Base-by-base conservation (phyloP, 2,888 invertebrate genomes). In the Seira ritae region DNA sequence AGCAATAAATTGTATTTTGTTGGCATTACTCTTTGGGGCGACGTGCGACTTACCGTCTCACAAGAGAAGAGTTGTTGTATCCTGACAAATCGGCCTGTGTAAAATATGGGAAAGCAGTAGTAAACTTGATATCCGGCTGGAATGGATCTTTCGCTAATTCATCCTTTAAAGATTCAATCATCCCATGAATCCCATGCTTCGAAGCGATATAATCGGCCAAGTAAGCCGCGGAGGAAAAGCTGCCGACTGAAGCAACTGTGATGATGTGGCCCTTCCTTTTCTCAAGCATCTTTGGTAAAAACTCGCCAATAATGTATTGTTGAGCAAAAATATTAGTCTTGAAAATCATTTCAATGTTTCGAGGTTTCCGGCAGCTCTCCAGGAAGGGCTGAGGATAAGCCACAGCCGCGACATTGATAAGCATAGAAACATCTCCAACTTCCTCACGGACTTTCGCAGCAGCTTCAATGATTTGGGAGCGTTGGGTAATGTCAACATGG, bases 401-500 rank as follows among this genome's bases (percentile, higher is more conserved):
- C 17, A 85, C 85, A 4, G 83, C 83, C 0, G 87, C 85, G 66
- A 84, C 85, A 70, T 86, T 86, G 22, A 87, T 80, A 6, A 87
- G 68, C 46, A 86, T 86, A 3, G 85, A 68, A 10, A 86, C 84
- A 23, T 78, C 50, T 4, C 87, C 87, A 31, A 86, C 86, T 10
- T 87, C 87, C 17, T 83, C 77, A 10, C 72, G 69, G 0, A 87
- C 87, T 71, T 76, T 80, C 0, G 85, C 79, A n/a, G 79, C 74
- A 6, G 73, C 80, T 70, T 86, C 84, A 74, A 81, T 81, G 23
- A 90, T 90, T 90, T 93, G 92, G 22, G 91, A 91, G 85, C 92
- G 91, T 82, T 92, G 91, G 0, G 93, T 93, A 0, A 94, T 91
- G 89, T 94, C 93, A 89, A 93, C 94, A 20, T 91, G 91, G 86